phyloP scores from a whole-genome alignment of 2,797 vertebrate species.

The Ciconia nigra region DNA sequence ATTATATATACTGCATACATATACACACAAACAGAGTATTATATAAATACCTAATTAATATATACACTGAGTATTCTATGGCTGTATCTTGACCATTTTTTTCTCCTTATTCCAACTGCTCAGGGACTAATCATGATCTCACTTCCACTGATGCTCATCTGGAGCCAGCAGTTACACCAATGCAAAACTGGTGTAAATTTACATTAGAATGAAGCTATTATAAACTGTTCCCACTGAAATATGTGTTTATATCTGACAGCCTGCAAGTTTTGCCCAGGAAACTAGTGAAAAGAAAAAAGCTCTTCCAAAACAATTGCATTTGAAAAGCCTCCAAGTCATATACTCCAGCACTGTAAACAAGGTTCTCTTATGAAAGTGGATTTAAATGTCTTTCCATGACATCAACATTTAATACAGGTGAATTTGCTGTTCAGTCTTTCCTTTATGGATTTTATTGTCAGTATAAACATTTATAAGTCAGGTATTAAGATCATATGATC shows the following conservation, averaged over 20 bases:
- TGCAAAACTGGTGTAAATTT: not conserved
- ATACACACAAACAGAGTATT: not conserved
- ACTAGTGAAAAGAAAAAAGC: not conserved
- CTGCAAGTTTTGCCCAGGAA: not conserved
- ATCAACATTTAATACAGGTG: not conserved
- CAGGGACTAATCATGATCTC: not conserved
- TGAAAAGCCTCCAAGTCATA: slow-evolving; percentile 34
- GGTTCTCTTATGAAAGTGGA: not conserved
- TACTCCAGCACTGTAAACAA: not conserved
- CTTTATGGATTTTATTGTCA: not conserved
- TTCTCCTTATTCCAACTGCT: not conserved
- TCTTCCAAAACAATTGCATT: not conserved
- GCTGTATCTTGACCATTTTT: not conserved
- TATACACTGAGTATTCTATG: not conserved
- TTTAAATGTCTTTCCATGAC: not conserved
- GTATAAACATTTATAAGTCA: slow-evolving; percentile 27
- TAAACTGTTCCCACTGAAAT: not conserved
- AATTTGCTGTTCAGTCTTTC: not conserved
- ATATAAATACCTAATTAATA: not conserved
- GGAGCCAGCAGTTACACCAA: not conserved
- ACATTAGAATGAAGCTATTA: not conserved
- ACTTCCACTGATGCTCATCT: too few species aligned
- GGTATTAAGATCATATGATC: not conserved
- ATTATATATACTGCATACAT: not conserved
- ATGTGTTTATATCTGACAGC: not conserved